Base-by-base conservation (phyloP, 2,888 invertebrate genomes). In the Dascillus cervinus region DNA sequence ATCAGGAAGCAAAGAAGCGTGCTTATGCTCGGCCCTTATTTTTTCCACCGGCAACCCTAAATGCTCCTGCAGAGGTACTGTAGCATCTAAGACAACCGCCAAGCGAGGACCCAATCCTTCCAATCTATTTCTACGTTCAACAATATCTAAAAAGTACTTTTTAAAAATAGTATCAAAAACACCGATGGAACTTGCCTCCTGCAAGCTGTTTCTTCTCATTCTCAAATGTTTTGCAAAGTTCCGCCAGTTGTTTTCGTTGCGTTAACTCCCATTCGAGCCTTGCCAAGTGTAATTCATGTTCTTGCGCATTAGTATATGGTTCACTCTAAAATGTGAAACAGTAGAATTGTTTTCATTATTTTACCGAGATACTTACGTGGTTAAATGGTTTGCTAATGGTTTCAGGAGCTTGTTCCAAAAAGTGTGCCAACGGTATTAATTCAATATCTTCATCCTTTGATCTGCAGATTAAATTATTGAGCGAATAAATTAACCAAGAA, bases 361-460 rank as follows among this genome's bases (percentile, higher is more conserved):
- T n/a, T n/a, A n/a, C n/a, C n/a, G n/a, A n/a, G n/a, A n/a, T n/a
- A 42, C 46, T 41, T 50, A 59, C 58, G 13, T 50, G 32, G 37
- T 49, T 48, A 35, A 61, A 64, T 37, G 55, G 54, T 10, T 41
- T 43, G 3, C 57, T 53, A 4, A 58, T 39, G n/a, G 66, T 71
- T 46, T 70, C 63, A 4, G 89, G 87, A 11, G 91, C 90, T 59
- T 82, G 75, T 49, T 71, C 70, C 54, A 82, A 84, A 62, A 95
- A 95, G 52, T 90, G 85, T 34, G 85, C 81, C 28, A 85, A 71
- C 0, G 86, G 65, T 2, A 96, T 83, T 27, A 96, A 69, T 53
- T 91, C 85, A 51, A 96, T 90, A 55, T 84, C 83, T 65, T 94
- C 90, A 72, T 95, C 92, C 61, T 89, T 88, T 5, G 94, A 94